phyloP scores from a whole-genome alignment of 2,113 vertebrate species.

The Hydropotes inermis region DNA sequence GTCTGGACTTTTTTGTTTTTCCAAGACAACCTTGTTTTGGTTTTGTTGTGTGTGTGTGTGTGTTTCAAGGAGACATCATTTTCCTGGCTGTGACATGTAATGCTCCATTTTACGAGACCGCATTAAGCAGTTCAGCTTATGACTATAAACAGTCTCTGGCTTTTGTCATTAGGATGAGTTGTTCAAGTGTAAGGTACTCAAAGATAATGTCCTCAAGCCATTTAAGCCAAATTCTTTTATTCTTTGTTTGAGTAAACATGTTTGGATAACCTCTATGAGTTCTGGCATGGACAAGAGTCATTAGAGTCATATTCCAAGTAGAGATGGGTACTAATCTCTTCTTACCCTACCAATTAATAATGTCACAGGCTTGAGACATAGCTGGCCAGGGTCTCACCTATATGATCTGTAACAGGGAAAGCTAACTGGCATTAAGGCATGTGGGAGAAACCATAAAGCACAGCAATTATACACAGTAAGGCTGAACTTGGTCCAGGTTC shows the following conservation, averaged over 20 bases:
- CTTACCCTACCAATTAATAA: not conserved
- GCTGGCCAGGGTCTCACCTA: not conserved
- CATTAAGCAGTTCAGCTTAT: not conserved
- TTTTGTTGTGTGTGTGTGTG: not conserved
- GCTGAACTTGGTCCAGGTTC: not conserved
- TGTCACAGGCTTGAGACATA: not conserved
- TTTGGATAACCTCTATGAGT: not conserved
- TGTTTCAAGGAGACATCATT: not conserved
- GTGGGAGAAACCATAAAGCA: not conserved
- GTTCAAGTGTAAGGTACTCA: not conserved
- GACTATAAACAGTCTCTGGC: not conserved
- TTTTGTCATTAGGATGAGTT: constrained; percentile 36
- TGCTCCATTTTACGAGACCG: not conserved
- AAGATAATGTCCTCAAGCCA: not conserved
- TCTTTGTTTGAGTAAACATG: not conserved
- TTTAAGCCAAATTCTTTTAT: not conserved
- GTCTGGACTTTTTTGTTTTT: not conserved
- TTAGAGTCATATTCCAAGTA: not conserved
- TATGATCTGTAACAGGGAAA: not conserved
- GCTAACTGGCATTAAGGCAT: not conserved
- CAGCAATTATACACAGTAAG: not conserved
- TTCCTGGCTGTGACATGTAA: constrained; percentile 14
- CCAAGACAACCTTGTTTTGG: not conserved
- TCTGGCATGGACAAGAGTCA: not conserved
- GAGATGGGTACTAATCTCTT: not conserved